Base-by-base conservation (phyloP, 30 jellyfish, hydroid and myxozoan genomes). In the Hydractinia symbiolongicarpus region DNA sequence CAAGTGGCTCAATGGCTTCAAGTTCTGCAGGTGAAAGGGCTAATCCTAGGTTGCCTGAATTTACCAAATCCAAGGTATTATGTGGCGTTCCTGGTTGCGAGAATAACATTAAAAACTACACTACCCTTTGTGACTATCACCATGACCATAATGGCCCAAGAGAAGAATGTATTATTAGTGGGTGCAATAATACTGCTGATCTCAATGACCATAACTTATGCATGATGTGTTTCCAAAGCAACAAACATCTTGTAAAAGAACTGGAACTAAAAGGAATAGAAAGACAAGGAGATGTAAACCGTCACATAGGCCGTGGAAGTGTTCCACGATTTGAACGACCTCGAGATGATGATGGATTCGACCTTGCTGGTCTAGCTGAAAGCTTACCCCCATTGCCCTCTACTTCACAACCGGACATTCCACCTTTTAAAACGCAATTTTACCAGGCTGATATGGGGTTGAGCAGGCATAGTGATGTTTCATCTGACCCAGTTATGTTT, bases 141-240 rank as follows among this genome's bases (percentile, higher is more conserved):
- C 40, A 64, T 64, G 74, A 64, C 19, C 19, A 64, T 51, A 64
- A 64, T 7, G 40, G 40, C 9, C 74, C 74, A 13, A 64, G 40
- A 51, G 74, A 6, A 7, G 40, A 64, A 51, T 64, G 74, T 64
- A 51, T 51, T 51, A 64, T 64, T 44, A 44, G 52, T n/a, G 74
- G 40, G 9, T 64, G 74, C 40, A 64, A 44, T 6, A 6, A 64
- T 64, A 13, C 9, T 13, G 74, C 74, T 64, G 9, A 64, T 64
- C 52, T n/a, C 9, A 64, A 64, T 64, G 74, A 64, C 17, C 40
- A n/a, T 51, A 64, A 64, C 40, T 64, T 64, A 64, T 64, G 74
- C 40, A 51, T 64, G 19, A 6, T 6, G 9, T 64, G 74, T 64
- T 64, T 64, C 40, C 74, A 51, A 64, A 64, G 74, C 40, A 44